These are phyloP conservation scores for Heterodera schachtii DNA, from an alignment of 1,140 invertebrate species.

Conservation along the genomic window DNA sequence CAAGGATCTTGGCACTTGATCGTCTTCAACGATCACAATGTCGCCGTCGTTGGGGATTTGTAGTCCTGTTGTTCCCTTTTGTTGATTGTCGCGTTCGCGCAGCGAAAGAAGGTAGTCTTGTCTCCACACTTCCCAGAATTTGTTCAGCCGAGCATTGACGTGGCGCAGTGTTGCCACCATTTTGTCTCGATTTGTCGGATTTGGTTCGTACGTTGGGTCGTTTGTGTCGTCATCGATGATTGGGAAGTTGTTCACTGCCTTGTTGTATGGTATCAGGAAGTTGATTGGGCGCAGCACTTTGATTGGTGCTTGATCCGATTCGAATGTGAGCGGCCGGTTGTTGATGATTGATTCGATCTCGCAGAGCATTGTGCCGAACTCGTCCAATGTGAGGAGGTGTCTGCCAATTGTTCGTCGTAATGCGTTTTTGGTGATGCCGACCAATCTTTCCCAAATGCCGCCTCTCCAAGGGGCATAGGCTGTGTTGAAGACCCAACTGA, in stretches of 20 bases:
- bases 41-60: background rate
- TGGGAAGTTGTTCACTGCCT: too few species aligned
- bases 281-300: background rate
- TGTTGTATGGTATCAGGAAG: background rate
- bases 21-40: background rate
- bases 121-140: conserved; percentile 10
- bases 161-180: background rate
- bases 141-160: background rate
- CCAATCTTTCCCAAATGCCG: too few species aligned
- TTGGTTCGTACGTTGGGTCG: background rate
- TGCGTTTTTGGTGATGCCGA: too few species aligned
- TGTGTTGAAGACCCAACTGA: too few species aligned
- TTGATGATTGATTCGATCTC: conserved; percentile 18
- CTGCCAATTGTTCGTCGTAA: background rate
- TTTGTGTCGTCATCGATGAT: background rate
- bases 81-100: background rate
- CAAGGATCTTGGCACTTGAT: background rate
- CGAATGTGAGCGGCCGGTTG: conserved; percentile 8
- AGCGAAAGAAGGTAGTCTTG: background rate
- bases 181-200: background rate
- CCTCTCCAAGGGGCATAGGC: too few species aligned
- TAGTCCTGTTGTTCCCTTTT: background rate
- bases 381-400: background rate
- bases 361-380: conserved; percentile 6
- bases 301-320: background rate